Base-by-base conservation (phyloP, 2,113 vertebrate genomes). In the Neodon shergylaensis region DNA sequence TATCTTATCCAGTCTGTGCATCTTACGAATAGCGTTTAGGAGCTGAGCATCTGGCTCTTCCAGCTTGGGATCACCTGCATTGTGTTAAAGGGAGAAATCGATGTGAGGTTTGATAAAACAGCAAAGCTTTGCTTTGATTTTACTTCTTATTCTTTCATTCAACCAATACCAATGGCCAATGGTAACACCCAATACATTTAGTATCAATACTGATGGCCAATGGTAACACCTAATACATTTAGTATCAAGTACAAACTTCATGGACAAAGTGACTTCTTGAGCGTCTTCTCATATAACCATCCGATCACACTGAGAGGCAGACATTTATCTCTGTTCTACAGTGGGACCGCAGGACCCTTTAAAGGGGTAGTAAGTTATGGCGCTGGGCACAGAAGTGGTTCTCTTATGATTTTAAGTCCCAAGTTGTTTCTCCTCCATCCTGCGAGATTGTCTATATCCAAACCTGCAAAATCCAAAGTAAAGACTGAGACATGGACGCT, bases 1-100 rank as follows among this genome's bases (percentile, higher is more conserved):
- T 94, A 99, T 98, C 95, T 97, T 98, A 97, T 99, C 99, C 72
- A 99, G 98, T 95, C 95, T 98, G 94, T 98, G 98, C 98, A 99
- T 99, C 98, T 99, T 99, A 94, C 97, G 96, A 77, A 99, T 92
- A 83, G 99, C 99, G 95, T 96, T 97, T 96, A 98, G 98, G 90
- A 99, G 97, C 33, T 98, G 94, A 83, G 92, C 91, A 96, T 99
- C 98, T 94, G 95, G 94, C 68, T 93, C 95, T 84, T 98, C 97
- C 65, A 98, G 96, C 94, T 98, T 97, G 5, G 65, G 90, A 93
- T 89, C 74, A 88, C 98, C 97, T 92, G 94, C 16, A 70, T 72
- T 85, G 16, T 94, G 19, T 94, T 88, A 66, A 97, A 97, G 88
- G 58, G 28, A 95, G 47, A 33, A 93, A 82, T 28, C 12, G 72